Percentiles rank a stretch among this genome's conserved stretches.
These are phyloP conservation scores for Laticauda laticaudata DNA, from an alignment of 2,113 vertebrate genomes.

Conservation along the genomic window DNA sequence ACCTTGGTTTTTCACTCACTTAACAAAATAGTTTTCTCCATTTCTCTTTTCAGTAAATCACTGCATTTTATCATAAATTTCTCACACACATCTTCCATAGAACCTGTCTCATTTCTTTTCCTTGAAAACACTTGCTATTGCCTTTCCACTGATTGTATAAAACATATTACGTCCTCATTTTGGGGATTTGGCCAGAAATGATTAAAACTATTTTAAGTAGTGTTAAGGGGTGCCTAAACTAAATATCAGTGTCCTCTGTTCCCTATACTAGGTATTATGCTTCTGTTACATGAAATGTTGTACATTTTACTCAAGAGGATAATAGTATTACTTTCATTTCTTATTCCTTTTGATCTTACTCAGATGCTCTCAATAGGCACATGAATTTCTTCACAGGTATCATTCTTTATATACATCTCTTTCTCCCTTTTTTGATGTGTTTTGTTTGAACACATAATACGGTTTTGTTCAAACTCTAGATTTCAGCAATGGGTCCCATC, in stretches of 20 bases:
- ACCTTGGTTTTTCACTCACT: slow-evolving; percentile 62
- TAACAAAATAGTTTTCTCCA: too few species aligned
- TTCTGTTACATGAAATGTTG: slow-evolving; percentile 51
- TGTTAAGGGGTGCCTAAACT: slow-evolving; percentile 63
- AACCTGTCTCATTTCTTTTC: too few species aligned
- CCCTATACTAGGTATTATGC: slow-evolving; percentile 44
- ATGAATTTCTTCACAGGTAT: not conserved
- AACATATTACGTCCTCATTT: slow-evolving; percentile 63
- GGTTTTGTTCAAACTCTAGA: too few species aligned
- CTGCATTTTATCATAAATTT: too few species aligned
- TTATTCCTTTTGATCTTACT: not conserved
- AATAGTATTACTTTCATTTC: not conserved
- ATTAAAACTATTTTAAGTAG: slow-evolving; percentile 52
- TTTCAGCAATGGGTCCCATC: not conserved
- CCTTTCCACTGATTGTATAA: slow-evolving; percentile 38
- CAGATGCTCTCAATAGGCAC: not conserved
- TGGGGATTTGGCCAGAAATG: slow-evolving; percentile 54
- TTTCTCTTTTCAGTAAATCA: too few species aligned
- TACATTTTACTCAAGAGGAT: slow-evolving; percentile 54
- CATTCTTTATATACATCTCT: not conserved
- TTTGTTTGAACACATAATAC: not conserved
- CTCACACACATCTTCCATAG: too few species aligned
- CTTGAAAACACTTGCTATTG: too few species aligned
- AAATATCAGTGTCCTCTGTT: slow-evolving; percentile 52
- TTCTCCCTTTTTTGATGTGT: not conserved